These are phyloP conservation scores for human DNA, from an alignment of 2,113 vertebrate species.

Conservation along the genomic window GRCh38 chr4:76437001-76437500, in stretches of 20 bases:
- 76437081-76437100: slow-evolving; percentile 10
- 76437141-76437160: slow-evolving; percentile 66
- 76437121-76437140: not conserved
- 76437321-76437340: not conserved
- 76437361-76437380: not conserved
- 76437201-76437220: not conserved
- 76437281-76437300: not conserved
- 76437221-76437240: not conserved
- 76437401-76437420: not conserved
- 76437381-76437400: not conserved
- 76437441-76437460: not conserved
- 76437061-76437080: not conserved
- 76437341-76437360: not conserved
- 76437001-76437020: not conserved
- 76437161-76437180: slow-evolving; percentile 70
- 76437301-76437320: not conserved
- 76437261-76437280: not conserved
- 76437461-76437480: not conserved
- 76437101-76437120: not conserved
- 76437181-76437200: slow-evolving; percentile 72
- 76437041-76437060: not conserved
- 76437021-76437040: not conserved
- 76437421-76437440: not conserved
- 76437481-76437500: not conserved
- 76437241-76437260: slow-evolving; percentile 32